phyloP scores from a whole-genome alignment of 2,113 vertebrate genomes.

The Platichthys flesus region DNA sequence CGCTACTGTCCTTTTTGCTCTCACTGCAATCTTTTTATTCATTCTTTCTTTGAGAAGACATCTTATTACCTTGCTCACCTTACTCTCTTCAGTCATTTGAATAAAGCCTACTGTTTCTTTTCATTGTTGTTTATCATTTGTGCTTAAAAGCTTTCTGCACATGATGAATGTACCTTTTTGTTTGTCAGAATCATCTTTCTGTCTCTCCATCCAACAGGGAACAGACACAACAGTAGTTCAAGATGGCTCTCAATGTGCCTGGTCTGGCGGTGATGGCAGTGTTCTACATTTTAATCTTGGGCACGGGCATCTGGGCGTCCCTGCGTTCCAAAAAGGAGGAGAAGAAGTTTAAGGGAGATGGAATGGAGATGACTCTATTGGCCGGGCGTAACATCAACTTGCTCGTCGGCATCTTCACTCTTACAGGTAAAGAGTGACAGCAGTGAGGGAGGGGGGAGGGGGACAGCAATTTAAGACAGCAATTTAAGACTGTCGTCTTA shows the following conservation, averaged over 20 bases:
- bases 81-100: constrained; percentile 21
- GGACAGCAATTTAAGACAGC: too few relatives aligned
- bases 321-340: constrained; percentile 83
- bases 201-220: constrained; percentile 47
- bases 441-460: too few relatives aligned
- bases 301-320: constrained; percentile 86
- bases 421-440: constrained; percentile 70
- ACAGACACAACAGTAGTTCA: neutral
- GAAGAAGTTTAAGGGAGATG: constrained; percentile 73
- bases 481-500: too few relatives aligned
- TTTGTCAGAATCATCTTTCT: constrained; percentile 32
- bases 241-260: constrained; percentile 72
- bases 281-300: constrained; percentile 84
- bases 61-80: constrained; percentile 14
- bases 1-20: constrained; percentile 2
- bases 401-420: constrained; percentile 83
- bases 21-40: constrained; percentile 11
- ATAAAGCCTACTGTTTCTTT: constrained; percentile 17
- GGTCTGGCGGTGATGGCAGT: constrained; percentile 79
- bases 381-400: constrained; percentile 84
- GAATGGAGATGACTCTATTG: constrained; percentile 85
- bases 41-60: constrained; percentile 19
- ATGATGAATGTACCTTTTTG: constrained; percentile 25
- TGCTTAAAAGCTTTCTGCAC: constrained; percentile 35
- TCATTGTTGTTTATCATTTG: constrained; percentile 12